A percentile compares a stretch with the other conserved stretches of the same genome.
Evolutionary conservation across 1,140 invertebrate genomes (phyloP).

Genomic region (Apis cerana): DNA sequence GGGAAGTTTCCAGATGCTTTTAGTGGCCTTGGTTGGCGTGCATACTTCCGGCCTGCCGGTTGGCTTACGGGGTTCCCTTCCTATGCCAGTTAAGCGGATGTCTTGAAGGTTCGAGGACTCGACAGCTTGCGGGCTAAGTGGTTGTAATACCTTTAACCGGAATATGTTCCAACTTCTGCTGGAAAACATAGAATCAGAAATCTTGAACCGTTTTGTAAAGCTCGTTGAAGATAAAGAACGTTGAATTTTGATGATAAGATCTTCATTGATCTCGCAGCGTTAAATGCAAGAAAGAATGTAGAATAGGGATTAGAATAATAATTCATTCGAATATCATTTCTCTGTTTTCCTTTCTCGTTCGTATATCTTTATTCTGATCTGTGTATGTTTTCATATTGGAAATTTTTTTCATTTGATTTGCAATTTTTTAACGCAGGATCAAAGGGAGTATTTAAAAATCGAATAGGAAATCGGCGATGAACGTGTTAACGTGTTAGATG

Average conservation of each 20-base stretch:
- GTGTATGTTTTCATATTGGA: too few relatives aligned
- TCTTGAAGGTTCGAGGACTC: conserved; percentile 69
- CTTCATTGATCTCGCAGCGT: background rate
- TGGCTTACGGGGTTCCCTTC: conserved; percentile 62
- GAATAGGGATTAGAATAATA: too few relatives aligned
- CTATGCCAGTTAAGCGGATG: conserved; percentile 77
- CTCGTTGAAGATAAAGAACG: background rate
- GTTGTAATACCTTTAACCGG: conserved; percentile 68
- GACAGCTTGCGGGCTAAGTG: conserved; percentile 70
- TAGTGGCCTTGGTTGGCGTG: conserved; percentile 55
- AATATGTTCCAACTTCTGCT: conserved; percentile 39
- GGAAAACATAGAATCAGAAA: conserved; percentile 5
- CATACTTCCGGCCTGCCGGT: conserved; percentile 57
- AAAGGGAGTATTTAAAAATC: too few relatives aligned
- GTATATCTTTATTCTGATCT: too few relatives aligned
- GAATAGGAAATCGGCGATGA: too few relatives aligned
- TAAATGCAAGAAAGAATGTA: too few relatives aligned
- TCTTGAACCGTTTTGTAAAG: background rate
- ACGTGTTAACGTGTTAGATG: too few relatives aligned
- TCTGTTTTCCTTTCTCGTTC: too few relatives aligned
- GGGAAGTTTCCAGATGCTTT: conserved; percentile 65
- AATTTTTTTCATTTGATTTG: too few relatives aligned
- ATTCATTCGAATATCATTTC: too few relatives aligned
- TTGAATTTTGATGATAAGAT: background rate
- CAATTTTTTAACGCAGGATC: too few relatives aligned